Base-by-base conservation (phyloP, 1,140 invertebrate genomes). In the Drosophila rhopaloa region DNA sequence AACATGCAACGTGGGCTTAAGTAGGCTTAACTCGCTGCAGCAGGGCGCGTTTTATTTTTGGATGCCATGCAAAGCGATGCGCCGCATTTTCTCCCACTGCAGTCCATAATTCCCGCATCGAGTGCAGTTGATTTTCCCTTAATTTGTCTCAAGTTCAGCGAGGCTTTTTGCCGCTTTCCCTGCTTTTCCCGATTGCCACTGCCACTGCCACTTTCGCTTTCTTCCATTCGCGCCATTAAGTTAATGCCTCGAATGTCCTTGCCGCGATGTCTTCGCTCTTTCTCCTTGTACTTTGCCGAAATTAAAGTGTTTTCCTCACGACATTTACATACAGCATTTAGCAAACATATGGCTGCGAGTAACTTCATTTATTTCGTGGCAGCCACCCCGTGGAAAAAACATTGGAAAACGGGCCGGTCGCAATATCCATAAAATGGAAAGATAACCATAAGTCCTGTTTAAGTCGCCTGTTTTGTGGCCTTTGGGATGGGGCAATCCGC, bases 391-490 rank as follows among this genome's bases (percentile, higher is more conserved):
- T 37, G 27, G 29, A 35, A 55, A 59, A 79, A 40, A 70, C 80
- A 83, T 81, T 79, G 70, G 56, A 74, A 79, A 71, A 60, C 63
- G 72, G 70, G 57, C 66, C 50, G 60, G 66, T 73, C 67, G 83
- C 89, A 91, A 91, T 91, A 91, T 91, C 89, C 89, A 91, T 91
- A 91, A 91, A 91, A 91, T 89, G 84, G 84, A 79, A 70, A 91
- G 89, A 91, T 91, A 91, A 91, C 89, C 81, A 91, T 91, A 91
- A 91, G 89, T 91, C 89, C 89, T 91, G 81, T 73, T 91, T 91
- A 91, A 89, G 89, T 82, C 81, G 67, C 75, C 73, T 83, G 70
- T 84, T 80, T 65, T 73, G 73, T 44, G 59, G 32, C 53, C 77
- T 47, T 35, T 37, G 16, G 54, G 54, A 14, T 24, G 35, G 57